Evolutionary conservation across 2,113 vertebrate species (phyloP).

Genomic region (Cebus imitator): DNA sequence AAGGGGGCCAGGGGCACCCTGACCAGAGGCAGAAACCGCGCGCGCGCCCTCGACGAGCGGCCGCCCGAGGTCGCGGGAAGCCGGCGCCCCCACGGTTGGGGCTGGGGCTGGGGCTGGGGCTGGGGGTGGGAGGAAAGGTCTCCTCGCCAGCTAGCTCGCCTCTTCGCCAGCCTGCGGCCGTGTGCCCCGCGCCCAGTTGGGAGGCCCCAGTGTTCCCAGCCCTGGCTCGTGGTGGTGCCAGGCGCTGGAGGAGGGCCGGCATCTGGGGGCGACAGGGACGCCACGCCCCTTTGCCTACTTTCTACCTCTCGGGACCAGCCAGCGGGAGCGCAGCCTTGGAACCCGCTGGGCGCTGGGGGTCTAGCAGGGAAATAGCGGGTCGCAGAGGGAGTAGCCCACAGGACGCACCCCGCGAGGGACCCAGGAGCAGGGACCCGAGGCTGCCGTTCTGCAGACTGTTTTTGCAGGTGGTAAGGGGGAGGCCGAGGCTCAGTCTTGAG

Average conservation of each 20-base stretch:
- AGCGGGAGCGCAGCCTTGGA: not conserved
- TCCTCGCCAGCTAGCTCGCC: not conserved
- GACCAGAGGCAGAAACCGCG: not conserved
- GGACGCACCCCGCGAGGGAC: not conserved
- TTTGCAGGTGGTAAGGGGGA: not conserved
- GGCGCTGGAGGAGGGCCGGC: not conserved
- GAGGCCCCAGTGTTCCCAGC: not conserved
- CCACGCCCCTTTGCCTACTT: conserved; percentile 60
- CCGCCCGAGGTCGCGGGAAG: not conserved
- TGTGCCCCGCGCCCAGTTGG: not conserved
- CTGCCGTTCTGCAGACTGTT: not conserved
- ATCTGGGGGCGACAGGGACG: conserved; percentile 7
- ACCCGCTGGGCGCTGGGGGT: not conserved
- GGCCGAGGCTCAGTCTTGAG: not conserved
- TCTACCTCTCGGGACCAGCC: not conserved
- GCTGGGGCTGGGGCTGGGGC: not conserved
- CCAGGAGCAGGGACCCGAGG: not conserved
- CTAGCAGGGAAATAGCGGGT: not conserved
- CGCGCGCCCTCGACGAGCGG: not conserved
- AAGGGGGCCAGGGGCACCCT: not conserved
- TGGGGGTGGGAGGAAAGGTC: not conserved
- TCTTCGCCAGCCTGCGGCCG: not conserved
- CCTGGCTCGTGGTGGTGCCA: not conserved
- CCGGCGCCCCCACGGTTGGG: not conserved
- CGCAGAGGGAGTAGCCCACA: not conserved